Conservation (phyloP, 1,140 invertebrate species). For the Probaryconus sp. region DNA sequence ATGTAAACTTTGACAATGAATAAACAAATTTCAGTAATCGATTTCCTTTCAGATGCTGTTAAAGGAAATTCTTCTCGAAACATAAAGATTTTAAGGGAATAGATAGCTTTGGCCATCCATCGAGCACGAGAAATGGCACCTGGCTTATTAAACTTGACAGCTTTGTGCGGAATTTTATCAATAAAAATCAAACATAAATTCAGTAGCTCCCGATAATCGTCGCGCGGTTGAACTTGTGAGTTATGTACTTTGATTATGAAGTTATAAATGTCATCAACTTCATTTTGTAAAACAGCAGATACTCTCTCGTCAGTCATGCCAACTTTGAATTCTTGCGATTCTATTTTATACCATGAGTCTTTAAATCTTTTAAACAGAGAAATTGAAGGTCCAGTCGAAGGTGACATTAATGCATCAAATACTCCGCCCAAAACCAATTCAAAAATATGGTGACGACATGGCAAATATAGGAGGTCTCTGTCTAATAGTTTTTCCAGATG, state of each 20-base stretch:
- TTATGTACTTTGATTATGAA: slow-evolving; percentile 32
- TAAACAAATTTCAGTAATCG: slow-evolving; percentile 39
- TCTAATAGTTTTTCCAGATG: slow-evolving; percentile 27
- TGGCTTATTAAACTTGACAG: slow-evolving; percentile 69
- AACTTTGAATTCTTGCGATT: not conserved
- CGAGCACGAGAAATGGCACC: slow-evolving; percentile 71
- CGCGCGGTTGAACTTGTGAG: slow-evolving; percentile 45
- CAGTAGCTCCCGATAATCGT: slow-evolving; percentile 73
- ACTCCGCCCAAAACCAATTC: slow-evolving; percentile 30
- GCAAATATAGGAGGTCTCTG: too few relatives aligned
- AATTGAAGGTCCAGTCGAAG: slow-evolving; percentile 32
- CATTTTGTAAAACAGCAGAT: slow-evolving; percentile 2
- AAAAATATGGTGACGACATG: too few relatives aligned
- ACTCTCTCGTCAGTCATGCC: too few relatives aligned
- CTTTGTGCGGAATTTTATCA: slow-evolving; percentile 64
- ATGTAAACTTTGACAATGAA: slow-evolving; percentile 57
- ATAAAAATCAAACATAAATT: slow-evolving; percentile 73
- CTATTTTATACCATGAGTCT: slow-evolving; percentile 22
- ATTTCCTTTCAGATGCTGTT: slow-evolving; percentile 26
- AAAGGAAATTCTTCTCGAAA: slow-evolving; percentile 43
- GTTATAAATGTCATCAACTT: slow-evolving; percentile 30
- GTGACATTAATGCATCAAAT: slow-evolving; percentile 26
- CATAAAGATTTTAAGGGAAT: slow-evolving; percentile 70
- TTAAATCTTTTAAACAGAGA: slow-evolving; percentile 25
- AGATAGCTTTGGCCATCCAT: slow-evolving; percentile 73